Percentiles rank a stretch among this genome's conserved stretches.
phyloP scores from a whole-genome alignment of 1,140 invertebrate genomes.

The Caenorhabditis brenneri region DNA sequence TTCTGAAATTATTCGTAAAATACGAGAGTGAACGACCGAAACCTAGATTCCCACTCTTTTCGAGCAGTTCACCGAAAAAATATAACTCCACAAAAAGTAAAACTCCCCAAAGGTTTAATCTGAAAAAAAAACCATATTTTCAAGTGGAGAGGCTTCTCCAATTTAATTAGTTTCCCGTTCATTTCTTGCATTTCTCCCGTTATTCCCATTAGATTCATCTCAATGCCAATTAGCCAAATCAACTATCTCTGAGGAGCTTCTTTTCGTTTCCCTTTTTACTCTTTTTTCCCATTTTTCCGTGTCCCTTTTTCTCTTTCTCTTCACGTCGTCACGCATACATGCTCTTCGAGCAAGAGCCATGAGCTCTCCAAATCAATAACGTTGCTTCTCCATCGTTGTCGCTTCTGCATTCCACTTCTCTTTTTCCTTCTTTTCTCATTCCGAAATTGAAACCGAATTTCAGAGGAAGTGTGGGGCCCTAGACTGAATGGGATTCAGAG shows the following conservation, averaged over 20 bases:
- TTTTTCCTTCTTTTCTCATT: background rate
- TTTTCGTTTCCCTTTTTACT: background rate
- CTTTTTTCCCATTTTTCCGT: background rate
- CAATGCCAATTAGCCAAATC: constrained; percentile 7
- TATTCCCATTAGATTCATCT: background rate
- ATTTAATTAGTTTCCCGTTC: too few species aligned
- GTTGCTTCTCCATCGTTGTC: background rate
- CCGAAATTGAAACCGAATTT: constrained; percentile 31
- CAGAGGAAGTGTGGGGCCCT: background rate
- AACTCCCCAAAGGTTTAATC: too few species aligned
- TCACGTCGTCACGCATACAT: constrained; percentile 32
- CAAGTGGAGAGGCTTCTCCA: too few species aligned
- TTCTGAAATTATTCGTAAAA: too few species aligned
- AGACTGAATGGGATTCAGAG: background rate
- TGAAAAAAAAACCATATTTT: too few species aligned
- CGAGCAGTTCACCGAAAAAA: too few species aligned
- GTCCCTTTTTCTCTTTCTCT: background rate
- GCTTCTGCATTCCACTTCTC: constrained; percentile 14
- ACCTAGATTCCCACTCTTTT: too few species aligned
- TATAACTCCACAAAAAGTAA: too few species aligned
- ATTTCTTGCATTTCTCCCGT: background rate
- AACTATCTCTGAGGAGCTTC: background rate
- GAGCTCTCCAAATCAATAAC: constrained; percentile 36
- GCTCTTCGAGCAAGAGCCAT: constrained; percentile 39
- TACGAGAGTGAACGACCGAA: too few species aligned